Conservation (phyloP, 2,888 invertebrate species). For the Actias luna region DNA sequence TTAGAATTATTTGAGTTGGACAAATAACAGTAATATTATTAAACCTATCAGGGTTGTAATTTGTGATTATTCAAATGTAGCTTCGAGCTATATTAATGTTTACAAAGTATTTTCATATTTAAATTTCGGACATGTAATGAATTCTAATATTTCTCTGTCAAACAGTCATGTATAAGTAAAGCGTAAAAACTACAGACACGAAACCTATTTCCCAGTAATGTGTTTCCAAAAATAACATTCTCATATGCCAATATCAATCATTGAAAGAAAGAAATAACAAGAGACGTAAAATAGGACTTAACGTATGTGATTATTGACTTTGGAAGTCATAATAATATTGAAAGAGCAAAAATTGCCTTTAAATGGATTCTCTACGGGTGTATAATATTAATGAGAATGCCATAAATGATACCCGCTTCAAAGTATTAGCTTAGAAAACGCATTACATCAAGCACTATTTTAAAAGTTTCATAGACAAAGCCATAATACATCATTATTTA, state of each 20-base stretch:
- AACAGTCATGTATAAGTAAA: background rate
- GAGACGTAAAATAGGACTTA: background rate
- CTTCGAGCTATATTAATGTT: background rate
- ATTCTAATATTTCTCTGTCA: background rate
- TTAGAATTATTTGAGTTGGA: background rate
- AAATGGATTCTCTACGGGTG: background rate
- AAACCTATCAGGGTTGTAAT: background rate
- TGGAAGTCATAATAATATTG: background rate
- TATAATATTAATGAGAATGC: background rate
- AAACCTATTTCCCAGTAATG: background rate
- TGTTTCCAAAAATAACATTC: background rate
- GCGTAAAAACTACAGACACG: background rate
- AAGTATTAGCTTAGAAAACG: background rate
- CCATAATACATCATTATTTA: conserved; percentile 33
- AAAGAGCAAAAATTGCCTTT: background rate
- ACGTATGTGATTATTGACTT: background rate
- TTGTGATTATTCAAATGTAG: background rate
- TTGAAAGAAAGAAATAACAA: background rate
- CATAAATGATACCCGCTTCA: background rate
- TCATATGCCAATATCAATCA: background rate
- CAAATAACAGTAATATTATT: background rate
- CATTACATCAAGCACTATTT: conserved; percentile 8
- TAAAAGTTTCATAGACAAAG: background rate
- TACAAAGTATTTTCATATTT: background rate
- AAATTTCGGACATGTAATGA: no score